Evolutionary conservation across 2,888 invertebrate genomes (phyloP), one percentile per base, ranked within the genome.

Genomic region (Drosophila suboccidentalis): DNA sequence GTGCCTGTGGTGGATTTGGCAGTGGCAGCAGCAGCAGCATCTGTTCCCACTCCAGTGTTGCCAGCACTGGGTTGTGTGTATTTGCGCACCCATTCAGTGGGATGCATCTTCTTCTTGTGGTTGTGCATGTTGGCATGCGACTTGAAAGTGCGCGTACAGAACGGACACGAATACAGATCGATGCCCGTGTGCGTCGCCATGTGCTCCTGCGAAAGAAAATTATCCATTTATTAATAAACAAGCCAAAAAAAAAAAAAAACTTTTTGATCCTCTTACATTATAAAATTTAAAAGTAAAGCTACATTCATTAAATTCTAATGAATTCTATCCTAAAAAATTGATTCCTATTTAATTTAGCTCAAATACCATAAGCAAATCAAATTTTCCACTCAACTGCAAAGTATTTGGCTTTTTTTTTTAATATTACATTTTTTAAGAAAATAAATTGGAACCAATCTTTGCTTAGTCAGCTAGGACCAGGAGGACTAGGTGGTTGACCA

Each of bases 51-150:
- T 8, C 13, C 32, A 13, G 5, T 17, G 5, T 26, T 43, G 11
- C 13, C n/a, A 0, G 26, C 38, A 19, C 50, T 90, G 13, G 86
- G 86, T 55, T 79, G 86, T 0, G 86, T 76, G 17, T 90, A 86
- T 47, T 86, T 86, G 3, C 86, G 75, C 41, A 86, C 91, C 92
- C 92, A 92, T 51, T 92, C 91, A 13, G 82, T 82, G 0, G 90
- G 90, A 82, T 92, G 92, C 58, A 87, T 85, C 68, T 91, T 91
- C 69, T 92, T 92, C 34, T 91, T 88, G 84, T 92, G 92, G 10
- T 91, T 90, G 74, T 92, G 91, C 90, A 92, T 91, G 74, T 92
- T 92, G n/a, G 91, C 91, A 62, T 90, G 90, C 2, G 92, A 91
- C 68, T 92, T 92, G 55, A 92, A 92, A 11, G 91, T 92, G 74